Conservation (phyloP, 2,113 vertebrate species). For the Sterrhoptilus dennistouni region DNA sequence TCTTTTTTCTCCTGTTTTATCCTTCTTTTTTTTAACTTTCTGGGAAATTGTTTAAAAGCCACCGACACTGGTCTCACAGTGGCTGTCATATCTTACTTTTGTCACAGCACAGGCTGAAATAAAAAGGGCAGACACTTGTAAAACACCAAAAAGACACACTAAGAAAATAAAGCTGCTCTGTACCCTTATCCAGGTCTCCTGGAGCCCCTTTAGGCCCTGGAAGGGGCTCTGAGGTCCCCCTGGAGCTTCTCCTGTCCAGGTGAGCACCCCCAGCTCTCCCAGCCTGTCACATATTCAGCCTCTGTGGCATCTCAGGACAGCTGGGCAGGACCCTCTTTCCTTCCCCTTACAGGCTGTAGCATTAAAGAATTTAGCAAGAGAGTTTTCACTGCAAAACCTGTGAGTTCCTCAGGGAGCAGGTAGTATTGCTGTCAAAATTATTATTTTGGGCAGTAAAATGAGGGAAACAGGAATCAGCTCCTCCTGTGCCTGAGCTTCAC, state of each 20-base stretch:
- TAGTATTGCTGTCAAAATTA: background rate
- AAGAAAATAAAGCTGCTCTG: background rate
- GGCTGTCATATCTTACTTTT: background rate
- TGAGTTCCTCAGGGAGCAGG: background rate
- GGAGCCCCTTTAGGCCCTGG: background rate
- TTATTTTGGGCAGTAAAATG: background rate
- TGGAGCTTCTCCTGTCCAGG: background rate
- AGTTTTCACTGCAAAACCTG: background rate
- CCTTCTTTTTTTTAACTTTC: background rate
- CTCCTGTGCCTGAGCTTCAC: background rate
- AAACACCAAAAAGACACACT: background rate
- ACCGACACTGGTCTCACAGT: rapidly evolving
- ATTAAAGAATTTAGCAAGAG: background rate
- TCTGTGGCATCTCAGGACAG: background rate
- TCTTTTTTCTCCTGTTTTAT: background rate
- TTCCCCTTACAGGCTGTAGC: background rate
- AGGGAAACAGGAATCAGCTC: background rate
- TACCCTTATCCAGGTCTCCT: background rate
- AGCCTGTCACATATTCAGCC: background rate
- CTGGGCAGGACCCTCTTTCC: background rate
- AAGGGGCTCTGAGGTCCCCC: background rate
- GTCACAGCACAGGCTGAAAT: background rate
- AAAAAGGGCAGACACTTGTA: background rate
- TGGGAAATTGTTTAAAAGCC: background rate
- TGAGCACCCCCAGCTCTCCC: background rate